phyloP scores from a whole-genome alignment of 2,113 vertebrate species.

The Microtus ochrogaster region DNA sequence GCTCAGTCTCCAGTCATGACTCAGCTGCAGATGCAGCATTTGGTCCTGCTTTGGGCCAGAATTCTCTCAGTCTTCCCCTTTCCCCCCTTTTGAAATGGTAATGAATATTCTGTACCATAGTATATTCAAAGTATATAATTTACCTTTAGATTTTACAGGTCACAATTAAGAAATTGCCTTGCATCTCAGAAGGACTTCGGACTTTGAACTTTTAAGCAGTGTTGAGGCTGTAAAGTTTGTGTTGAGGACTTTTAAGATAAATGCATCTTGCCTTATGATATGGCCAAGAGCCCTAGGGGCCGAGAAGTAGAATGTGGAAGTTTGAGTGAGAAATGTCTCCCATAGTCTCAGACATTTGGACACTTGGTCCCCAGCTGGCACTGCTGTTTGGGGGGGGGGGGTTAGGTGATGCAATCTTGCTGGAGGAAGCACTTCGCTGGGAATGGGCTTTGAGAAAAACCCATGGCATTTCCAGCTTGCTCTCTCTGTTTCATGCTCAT shows the following conservation, averaged over 20 bases:
- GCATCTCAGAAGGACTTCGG: neutral
- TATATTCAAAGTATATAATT: neutral
- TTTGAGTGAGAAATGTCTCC: neutral
- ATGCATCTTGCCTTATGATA: neutral
- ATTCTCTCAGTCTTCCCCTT: neutral
- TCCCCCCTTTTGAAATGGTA: neutral
- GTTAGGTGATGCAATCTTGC: too few relatives aligned
- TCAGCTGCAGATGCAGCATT: neutral
- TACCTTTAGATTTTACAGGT: constrained; percentile 3
- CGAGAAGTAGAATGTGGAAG: neutral
- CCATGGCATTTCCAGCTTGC: neutral
- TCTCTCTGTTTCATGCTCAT: neutral
- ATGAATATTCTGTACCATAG: constrained; percentile 1
- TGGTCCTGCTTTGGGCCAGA: neutral
- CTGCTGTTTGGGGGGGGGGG: too few relatives aligned
- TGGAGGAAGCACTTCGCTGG: neutral
- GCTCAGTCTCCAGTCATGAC: too few relatives aligned
- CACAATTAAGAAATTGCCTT: neutral
- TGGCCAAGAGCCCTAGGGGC: neutral
- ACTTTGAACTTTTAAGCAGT: neutral
- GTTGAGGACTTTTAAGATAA: neutral
- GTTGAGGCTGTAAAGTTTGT: neutral
- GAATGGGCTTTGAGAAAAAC: neutral
- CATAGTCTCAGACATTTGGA: neutral
- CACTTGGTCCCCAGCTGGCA: neutral